Base-by-base conservation (phyloP, 2,888 invertebrate genomes). In the Perdita meconis region DNA sequence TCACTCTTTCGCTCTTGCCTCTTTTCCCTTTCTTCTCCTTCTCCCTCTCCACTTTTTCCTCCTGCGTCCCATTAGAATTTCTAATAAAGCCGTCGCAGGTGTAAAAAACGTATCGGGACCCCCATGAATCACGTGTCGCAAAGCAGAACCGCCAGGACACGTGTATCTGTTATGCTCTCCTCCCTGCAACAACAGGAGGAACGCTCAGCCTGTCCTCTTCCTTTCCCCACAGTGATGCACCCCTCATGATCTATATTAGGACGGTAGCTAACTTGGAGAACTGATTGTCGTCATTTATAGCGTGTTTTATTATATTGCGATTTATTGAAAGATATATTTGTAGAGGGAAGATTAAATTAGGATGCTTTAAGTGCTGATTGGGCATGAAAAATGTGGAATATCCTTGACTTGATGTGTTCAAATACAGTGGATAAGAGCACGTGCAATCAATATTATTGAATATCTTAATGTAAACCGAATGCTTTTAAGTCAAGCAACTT, bases 71-170 rank as follows among this genome's bases (percentile, higher is more conserved):
- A 92, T 92, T 88, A 90, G 91, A 92, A 92, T 89, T 92, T 92
- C 90, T 91, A 92, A 92, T 92, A 90, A 91, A 90, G 89, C 86
- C 89, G 89, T 91, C 86, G 88, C 83, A 88, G 86, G 87, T 88
- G 90, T 89, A 90, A 91, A 92, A 90, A 89, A 90, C 87, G 87
- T 87, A 90, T 90, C 89, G 89, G 82, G 86, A 89, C 89, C 86
- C 83, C 88, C 90, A 92, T 92, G 91, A 92, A 92, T 92, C 92
- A 91, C 90, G 87, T 82, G 88, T 86, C 86, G 88, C 87, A 90
- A 90, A 88, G 79, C 81, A 81, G 78, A 88, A 85, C 89, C 89
- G 88, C 87, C 86, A 59, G 85, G 88, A 90, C 90, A 90, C 90
- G 89, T 90, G 90, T 90, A 90, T 88, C 88, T 87, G 85, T 89